Evolutionary conservation across 2,113 vertebrate genomes (phyloP).

Genomic region (Spizaetus ornatus): DNA sequence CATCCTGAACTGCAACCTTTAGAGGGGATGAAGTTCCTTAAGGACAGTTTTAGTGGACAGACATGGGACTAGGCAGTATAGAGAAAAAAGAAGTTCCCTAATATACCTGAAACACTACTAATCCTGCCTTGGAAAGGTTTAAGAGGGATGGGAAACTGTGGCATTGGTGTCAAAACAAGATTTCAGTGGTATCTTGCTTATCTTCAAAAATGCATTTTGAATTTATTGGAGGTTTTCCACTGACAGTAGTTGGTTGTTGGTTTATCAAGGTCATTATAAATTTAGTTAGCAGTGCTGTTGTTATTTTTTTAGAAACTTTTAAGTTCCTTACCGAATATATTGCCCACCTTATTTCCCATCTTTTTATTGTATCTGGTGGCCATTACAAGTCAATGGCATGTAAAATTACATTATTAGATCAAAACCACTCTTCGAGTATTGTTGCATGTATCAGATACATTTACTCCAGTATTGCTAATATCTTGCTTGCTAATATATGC

Average conservation of each 20-base stretch:
- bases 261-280: not conserved
- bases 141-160: not conserved
- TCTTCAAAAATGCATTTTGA: not conserved
- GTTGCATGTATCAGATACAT: not conserved
- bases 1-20: not conserved
- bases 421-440: not conserved
- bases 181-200: not conserved
- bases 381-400: not conserved
- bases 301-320: not conserved
- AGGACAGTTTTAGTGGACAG: not conserved
- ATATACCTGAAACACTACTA: not conserved
- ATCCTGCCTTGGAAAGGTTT: not conserved
- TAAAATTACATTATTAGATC: not conserved
- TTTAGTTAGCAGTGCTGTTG: not conserved
- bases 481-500: not conserved
- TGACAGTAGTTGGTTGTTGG: not conserved
- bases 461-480: not conserved
- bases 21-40: not conserved
- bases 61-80: not conserved
- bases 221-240: not conserved
- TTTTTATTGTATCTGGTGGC: not conserved
- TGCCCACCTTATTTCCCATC: not conserved
- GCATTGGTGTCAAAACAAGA: not conserved
- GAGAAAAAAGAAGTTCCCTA: not conserved
- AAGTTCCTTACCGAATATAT: not conserved